phyloP scores from a whole-genome alignment of 1,140 invertebrate species.

The Drosophila cardini region DNA sequence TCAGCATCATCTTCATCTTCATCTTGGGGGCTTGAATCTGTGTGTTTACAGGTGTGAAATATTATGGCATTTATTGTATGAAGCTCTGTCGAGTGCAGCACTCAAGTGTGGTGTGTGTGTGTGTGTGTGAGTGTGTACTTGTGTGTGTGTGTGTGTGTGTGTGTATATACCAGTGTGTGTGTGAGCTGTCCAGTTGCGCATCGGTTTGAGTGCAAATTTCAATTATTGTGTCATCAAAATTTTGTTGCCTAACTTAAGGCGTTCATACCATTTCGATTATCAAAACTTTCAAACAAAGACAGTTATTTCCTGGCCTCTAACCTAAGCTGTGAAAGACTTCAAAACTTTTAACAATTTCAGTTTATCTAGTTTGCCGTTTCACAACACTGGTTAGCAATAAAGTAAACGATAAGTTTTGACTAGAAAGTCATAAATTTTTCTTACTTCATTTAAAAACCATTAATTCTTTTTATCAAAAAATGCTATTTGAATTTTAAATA shows the following conservation, averaged over 20 bases:
- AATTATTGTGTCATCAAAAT: constrained; percentile 25
- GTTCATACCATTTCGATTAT: constrained; percentile 20
- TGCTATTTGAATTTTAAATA: too few species aligned
- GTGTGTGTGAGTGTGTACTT: constrained; percentile 16
- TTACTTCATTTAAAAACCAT: too few species aligned
- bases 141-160: constrained; percentile 23
- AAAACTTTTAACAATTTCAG: too few species aligned
- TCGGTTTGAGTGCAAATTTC: constrained; percentile 13
- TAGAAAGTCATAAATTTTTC: too few species aligned
- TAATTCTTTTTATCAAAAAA: too few species aligned
- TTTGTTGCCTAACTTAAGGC: constrained; percentile 39
- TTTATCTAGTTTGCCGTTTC: too few species aligned
- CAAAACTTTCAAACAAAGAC: constrained; percentile 15
- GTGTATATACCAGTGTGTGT: constrained; percentile 13
- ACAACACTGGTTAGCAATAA: too few species aligned
- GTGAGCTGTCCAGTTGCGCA: constrained; percentile 17
- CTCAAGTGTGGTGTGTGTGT: constrained; percentile 6
- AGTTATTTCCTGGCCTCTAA: neutral
- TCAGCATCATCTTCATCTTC: constrained; percentile 1
- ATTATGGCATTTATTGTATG: constrained; percentile 41
- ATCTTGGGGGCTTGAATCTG: constrained; percentile 1
- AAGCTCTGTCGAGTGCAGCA: constrained; percentile 39
- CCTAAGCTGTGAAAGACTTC: neutral
- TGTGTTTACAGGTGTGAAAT: constrained; percentile 44
- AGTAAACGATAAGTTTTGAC: too few species aligned